Percentiles rank a stretch among this genome's conserved stretches.
phyloP scores from a whole-genome alignment of 2,797 vertebrate species.

The Hypotaenidia okinawae region DNA sequence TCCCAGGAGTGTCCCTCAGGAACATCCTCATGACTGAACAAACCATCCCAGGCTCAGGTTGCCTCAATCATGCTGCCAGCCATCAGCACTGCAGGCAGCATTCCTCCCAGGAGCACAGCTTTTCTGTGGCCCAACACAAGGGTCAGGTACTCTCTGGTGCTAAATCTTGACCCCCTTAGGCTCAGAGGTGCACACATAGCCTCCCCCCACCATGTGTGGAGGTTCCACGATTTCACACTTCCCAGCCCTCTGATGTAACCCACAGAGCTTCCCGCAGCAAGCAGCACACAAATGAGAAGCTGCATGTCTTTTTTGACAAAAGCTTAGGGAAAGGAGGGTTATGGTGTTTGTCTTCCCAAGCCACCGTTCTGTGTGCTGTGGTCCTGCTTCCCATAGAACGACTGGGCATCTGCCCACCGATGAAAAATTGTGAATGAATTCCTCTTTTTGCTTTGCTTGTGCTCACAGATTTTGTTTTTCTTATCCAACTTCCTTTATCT shows the following conservation, averaged over 20 bases:
- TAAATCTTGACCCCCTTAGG: neutral
- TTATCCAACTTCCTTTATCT: neutral
- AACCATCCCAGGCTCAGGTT: neutral
- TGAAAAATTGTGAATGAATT: neutral
- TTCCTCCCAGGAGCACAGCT: neutral
- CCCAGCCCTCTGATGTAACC: neutral
- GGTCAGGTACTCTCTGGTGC: neutral
- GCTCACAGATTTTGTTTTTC: neutral
- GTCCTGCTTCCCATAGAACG: neutral
- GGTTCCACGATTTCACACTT: neutral
- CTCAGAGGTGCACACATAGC: neutral
- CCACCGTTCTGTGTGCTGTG: fast-evolving
- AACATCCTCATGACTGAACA: neutral
- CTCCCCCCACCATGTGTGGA: fast-evolving
- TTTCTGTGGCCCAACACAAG: neutral
- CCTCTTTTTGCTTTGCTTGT: neutral
- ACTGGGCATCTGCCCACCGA: neutral
- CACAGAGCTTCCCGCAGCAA: neutral
- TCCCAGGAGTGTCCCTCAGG: neutral
- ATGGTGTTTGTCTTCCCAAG: neutral
- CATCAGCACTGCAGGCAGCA: neutral
- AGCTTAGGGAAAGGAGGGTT: neutral
- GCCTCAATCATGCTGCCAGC: fast-evolving
- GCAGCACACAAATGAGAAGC: neutral
- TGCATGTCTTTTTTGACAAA: neutral